Evolutionary conservation across 1,140 invertebrate species (phyloP).

Genomic region (Dolichoris vasculosae): DNA sequence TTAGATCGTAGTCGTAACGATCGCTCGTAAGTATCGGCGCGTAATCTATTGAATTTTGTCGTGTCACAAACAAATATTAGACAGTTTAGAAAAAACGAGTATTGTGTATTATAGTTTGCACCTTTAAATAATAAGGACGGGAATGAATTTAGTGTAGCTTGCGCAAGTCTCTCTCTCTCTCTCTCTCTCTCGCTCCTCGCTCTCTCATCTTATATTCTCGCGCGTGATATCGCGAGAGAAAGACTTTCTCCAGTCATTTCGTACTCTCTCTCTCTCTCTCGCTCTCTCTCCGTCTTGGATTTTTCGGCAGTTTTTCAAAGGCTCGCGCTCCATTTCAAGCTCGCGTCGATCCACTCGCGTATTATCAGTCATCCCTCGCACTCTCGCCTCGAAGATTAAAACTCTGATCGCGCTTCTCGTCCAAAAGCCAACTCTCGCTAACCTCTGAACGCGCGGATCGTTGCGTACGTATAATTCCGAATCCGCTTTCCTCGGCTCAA

Average conservation of each 20-base stretch:
- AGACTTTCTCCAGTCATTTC: neutral
- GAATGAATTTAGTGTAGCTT: neutral
- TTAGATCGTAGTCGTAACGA: no score
- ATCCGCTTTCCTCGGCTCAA: no score
- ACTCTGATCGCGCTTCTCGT: neutral
- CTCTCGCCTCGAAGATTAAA: neutral
- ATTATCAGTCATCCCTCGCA: neutral
- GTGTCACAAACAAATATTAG: neutral
- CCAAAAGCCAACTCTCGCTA: no score
- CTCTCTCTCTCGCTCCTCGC: neutral
- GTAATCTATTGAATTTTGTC: neutral
- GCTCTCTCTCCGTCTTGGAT: neutral
- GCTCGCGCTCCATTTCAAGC: neutral
- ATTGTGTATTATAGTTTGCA: neutral
- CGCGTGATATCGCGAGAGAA: slow-evolving; percentile 3
- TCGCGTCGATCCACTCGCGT: neutral
- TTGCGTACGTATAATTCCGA: no score
- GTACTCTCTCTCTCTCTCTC: neutral
- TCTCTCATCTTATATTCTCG: neutral
- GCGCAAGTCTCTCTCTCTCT: neutral
- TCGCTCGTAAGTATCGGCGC: no score
- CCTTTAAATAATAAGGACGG: neutral
- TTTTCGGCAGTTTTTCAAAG: neutral
- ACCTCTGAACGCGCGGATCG: no score
- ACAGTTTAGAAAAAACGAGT: neutral